A percentile compares a stretch with the other conserved stretches of the same genome.
Evolutionary conservation across 2,113 vertebrate species (phyloP).

Genomic region (Gopherus evgoodei): DNA sequence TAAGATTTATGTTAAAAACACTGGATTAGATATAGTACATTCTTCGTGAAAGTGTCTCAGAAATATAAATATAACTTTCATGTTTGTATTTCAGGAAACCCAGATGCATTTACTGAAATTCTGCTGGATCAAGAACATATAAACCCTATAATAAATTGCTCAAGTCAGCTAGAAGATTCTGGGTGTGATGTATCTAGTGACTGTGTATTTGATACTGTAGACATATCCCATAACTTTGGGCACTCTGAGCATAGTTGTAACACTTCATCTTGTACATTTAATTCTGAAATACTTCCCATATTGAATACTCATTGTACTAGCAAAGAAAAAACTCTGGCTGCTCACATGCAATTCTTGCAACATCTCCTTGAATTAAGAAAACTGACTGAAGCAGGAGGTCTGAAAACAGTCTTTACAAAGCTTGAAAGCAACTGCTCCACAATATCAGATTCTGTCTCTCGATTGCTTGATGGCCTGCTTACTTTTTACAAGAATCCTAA

Average conservation of each 20-base stretch:
- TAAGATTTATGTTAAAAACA: background rate
- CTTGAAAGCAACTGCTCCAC: conserved; percentile 74
- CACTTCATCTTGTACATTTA: background rate
- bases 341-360: conserved; percentile 86
- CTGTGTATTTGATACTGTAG: conserved; percentile 69
- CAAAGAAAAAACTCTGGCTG: conserved; percentile 46
- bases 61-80: background rate
- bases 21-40: background rate
- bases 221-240: conserved; percentile 42
- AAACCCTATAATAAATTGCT: conserved; percentile 50
- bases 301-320: background rate
- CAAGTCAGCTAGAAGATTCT: conserved; percentile 76
- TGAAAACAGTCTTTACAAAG: conserved; percentile 68
- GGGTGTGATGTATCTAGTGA: conserved; percentile 80
- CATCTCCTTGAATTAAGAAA: conserved; percentile 82
- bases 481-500: conserved; percentile 76
- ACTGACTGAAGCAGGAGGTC: conserved; percentile 51
- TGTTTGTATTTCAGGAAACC: conserved; percentile 74
- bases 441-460: conserved; percentile 81
- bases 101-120: conserved; percentile 22
- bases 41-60: background rate
- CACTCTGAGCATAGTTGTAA: background rate
- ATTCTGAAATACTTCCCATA: conserved; percentile 40
- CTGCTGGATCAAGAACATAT: conserved; percentile 27
- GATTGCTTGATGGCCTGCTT: conserved; percentile 83